These are phyloP conservation scores for Cephus spinipes DNA, from an alignment of 2,888 invertebrate species.

Conservation along the genomic window DNA sequence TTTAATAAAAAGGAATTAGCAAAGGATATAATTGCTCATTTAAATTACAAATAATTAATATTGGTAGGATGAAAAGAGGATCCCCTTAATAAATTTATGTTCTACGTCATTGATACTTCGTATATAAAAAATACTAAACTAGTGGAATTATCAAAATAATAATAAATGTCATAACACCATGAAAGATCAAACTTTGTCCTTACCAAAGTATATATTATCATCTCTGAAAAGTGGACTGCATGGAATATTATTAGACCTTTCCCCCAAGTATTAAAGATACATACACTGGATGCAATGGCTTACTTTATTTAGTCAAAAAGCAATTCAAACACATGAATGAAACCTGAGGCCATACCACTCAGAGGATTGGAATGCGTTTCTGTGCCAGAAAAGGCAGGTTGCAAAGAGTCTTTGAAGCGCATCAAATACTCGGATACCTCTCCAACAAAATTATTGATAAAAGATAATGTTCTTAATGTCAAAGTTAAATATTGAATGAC, in stretches of 20 bases:
- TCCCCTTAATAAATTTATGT: neutral
- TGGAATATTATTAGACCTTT: neutral
- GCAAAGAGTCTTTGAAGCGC: neutral
- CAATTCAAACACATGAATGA: conserved; percentile 4
- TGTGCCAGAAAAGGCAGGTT: conserved; percentile 34
- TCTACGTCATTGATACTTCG: neutral
- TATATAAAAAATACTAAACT: neutral
- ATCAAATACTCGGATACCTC: neutral
- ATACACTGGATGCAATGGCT: neutral
- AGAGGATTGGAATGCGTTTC: conserved; percentile 45
- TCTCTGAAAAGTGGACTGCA: neutral
- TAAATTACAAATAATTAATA: neutral
- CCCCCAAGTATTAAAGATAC: neutral
- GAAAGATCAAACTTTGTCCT: neutral
- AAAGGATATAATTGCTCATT: neutral
- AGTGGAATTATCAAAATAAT: neutral
- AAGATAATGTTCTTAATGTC: neutral
- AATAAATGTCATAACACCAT: neutral
- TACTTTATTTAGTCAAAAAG: conserved; percentile 5
- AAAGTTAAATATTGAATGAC: neutral
- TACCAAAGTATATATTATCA: neutral
- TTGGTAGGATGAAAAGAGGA: neutral
- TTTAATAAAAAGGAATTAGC: neutral
- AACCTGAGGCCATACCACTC: conserved; percentile 32
- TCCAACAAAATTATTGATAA: neutral